Evolutionary conservation across 2,888 invertebrate species (phyloP), one percentile per base, ranked within the genome.

Genomic region (Lomographa bimaculata): DNA sequence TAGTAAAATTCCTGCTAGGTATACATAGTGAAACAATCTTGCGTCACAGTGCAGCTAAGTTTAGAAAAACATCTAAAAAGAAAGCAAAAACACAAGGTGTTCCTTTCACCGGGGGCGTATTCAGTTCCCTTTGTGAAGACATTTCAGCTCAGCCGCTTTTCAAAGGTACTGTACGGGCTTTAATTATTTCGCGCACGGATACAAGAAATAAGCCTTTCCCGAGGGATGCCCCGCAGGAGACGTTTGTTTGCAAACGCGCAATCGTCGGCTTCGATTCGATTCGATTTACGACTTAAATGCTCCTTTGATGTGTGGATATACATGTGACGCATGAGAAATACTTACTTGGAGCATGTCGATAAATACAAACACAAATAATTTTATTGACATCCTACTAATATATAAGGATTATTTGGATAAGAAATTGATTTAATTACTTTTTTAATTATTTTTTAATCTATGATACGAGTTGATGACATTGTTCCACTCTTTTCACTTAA

Each of bases 171-270:
- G 67, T 73, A 62, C 45, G 67, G 71, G 68, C 63, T 82, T 81
- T 79, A 81, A 84, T 85, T 82, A 85, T 83, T 80, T 66, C 70
- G 61, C 57, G 65, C 68, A 64, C 62, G 70, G 60, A 63, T 63
- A 64, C 63, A 66, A 64, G 63, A 44, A 55, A 60, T 46, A 33
- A 60, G 54, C 55, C 53, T 57, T 34, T 55, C 64, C 63, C 61
- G 42, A 30, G 64, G 59, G 63, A 64, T 52, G 57, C 60, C 63
- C 56, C 44, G 45, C 35, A 54, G 46, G 51, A 52, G 45, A 50
- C 46, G 58, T 63, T 63, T 68, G 63, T 67, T 65, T 66, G 59
- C 57, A 64, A 68, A 65, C 59, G 58, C 54, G 60, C 62, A 69
- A 67, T 60, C 58, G 57, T 52, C 43, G 54, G 51, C 58, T 60